phyloP scores from a whole-genome alignment of 2,113 vertebrate species.

The Pelecanus crispus region DNA sequence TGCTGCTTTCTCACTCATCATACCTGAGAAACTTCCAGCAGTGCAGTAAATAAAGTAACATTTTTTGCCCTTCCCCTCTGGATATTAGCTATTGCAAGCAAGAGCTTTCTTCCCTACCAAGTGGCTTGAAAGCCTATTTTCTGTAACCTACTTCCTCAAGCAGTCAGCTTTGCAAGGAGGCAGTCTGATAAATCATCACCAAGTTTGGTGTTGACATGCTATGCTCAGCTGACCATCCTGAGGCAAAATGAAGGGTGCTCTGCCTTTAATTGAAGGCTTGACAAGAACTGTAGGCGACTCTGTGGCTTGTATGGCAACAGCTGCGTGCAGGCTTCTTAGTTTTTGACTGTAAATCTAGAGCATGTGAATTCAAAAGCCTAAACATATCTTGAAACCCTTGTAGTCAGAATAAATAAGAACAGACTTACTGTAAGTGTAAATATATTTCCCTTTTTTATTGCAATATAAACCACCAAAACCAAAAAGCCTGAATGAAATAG shows the following conservation, averaged over 20 bases:
- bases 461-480: background rate
- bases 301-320: conserved; percentile 3
- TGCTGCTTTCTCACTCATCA: background rate
- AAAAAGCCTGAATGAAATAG: conserved; percentile 42
- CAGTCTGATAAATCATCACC: conserved; percentile 17
- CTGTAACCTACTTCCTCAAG: background rate
- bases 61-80: background rate
- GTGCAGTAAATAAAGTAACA: background rate
- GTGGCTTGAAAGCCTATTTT: background rate
- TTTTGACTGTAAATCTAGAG: background rate
- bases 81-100: background rate
- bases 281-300: conserved; percentile 18
- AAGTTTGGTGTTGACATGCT: background rate
- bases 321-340: conserved; percentile 25
- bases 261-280: conserved; percentile 47
- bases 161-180: background rate
- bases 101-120: background rate
- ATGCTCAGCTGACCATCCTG: conserved; percentile 19
- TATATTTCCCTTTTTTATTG: background rate
- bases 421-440: background rate
- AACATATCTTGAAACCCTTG: background rate
- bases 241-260: background rate
- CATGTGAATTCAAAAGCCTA: background rate
- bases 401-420: background rate
- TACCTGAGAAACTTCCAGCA: background rate